Evolutionary conservation across 2,888 invertebrate genomes (phyloP).

Genomic region (Ormyrus labotus): DNA sequence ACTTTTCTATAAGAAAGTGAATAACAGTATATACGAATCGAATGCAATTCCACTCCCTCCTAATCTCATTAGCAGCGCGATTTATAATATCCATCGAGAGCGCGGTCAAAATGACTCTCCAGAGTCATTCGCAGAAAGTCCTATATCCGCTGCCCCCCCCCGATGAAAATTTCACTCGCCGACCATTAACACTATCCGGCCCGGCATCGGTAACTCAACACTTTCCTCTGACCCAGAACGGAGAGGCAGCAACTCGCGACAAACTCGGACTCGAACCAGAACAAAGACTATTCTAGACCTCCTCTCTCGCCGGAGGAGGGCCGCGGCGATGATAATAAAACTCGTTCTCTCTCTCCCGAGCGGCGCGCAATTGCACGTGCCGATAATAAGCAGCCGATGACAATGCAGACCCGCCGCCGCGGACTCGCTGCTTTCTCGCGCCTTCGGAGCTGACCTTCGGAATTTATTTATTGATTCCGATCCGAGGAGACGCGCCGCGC

Average conservation of each 20-base stretch:
- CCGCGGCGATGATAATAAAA: constrained; percentile 50
- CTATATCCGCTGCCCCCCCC: no score
- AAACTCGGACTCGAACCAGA: not conserved
- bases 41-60: no score
- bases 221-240: constrained; percentile 50
- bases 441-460: not conserved
- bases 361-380: constrained; percentile 5
- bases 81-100: no score
- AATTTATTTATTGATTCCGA: constrained; percentile 35
- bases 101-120: no score
- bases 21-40: no score
- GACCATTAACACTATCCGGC: not conserved
- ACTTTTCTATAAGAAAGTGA: no score
- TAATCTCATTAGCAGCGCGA: no score
- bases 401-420: constrained; percentile 32
- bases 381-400: constrained; percentile 52
- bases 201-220: constrained; percentile 28
- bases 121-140: no score
- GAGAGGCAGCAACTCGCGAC: constrained; percentile 3
- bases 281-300: constrained; percentile 36
- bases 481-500: constrained; percentile 4
- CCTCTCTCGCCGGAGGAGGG: not conserved
- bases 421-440: constrained; percentile 10
- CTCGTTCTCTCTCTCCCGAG: constrained; percentile 24
- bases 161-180: no score